Percentiles rank a stretch among this genome's conserved stretches.
Evolutionary conservation across 2,888 invertebrate species (phyloP).

Genomic region (Amblyjoppa proteus): DNA sequence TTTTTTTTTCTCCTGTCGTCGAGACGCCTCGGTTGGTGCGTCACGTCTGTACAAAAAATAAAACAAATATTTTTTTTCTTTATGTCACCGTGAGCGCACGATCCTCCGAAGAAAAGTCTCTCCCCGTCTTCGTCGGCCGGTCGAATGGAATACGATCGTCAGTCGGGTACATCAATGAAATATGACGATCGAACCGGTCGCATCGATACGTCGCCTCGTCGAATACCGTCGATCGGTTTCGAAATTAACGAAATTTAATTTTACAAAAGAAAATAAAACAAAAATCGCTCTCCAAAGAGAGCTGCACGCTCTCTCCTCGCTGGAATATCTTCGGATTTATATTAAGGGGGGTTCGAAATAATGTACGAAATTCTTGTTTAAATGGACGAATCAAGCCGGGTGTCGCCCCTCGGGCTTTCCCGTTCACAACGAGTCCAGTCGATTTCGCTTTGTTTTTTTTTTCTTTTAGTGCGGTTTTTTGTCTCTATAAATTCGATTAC

Average conservation of each 20-base stretch:
- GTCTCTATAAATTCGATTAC: constrained; percentile 36
- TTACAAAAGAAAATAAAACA: constrained; percentile 11
- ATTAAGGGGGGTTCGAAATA: constrained; percentile 17
- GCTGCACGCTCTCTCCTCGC: background rate
- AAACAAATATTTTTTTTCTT: background rate
- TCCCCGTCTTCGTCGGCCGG: constrained; percentile 6
- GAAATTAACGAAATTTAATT: constrained; percentile 21
- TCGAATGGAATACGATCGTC: constrained; percentile 36
- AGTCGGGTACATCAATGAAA: constrained; percentile 19
- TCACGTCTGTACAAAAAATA: constrained; percentile 34
- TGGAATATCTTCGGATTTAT: constrained; percentile 8
- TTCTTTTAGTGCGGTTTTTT: constrained; percentile 3
- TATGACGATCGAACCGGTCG: constrained; percentile 29
- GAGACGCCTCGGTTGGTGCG: constrained; percentile 3
- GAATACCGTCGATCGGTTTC: constrained; percentile 24
- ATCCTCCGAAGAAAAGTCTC: constrained; percentile 29
- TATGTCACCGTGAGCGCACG: constrained; percentile 14
- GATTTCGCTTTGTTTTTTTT: constrained; percentile 17
- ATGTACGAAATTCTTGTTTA: constrained; percentile 45
- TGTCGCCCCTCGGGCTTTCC: constrained; percentile 21
- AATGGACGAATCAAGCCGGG: constrained; percentile 63
- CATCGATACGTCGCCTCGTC: constrained; percentile 15
- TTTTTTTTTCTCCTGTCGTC: constrained; percentile 27
- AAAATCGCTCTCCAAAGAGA: constrained; percentile 4
- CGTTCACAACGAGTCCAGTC: constrained; percentile 42